These are phyloP conservation scores for Dinomys branickii DNA, from an alignment of 2,113 vertebrate genomes.

Conservation along the genomic window DNA sequence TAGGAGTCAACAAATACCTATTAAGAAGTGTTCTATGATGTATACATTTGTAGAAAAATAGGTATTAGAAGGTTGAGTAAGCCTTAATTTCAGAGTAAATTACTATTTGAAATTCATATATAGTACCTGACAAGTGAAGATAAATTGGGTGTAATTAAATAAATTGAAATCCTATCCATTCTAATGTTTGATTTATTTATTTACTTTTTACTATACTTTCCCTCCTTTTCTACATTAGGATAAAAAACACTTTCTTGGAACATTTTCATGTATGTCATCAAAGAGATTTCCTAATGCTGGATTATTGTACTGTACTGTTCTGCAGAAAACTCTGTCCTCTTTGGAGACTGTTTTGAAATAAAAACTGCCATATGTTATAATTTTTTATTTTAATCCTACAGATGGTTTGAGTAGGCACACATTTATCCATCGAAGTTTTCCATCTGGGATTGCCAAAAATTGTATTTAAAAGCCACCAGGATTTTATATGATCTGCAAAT, in stretches of 20 bases:
- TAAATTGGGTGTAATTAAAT: constrained; percentile 4
- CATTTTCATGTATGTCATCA: background rate
- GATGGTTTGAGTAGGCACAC: constrained; percentile 56
- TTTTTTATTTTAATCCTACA: background rate
- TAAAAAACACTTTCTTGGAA: constrained; percentile 6
- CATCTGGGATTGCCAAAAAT: background rate
- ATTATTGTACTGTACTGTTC: background rate
- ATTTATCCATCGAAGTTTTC: background rate
- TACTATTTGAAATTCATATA: constrained; percentile 39
- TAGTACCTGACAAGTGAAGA: background rate
- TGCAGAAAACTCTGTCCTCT: constrained; percentile 31
- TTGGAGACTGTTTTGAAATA: constrained; percentile 30
- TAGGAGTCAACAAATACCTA: constrained; percentile 12
- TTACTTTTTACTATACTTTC: background rate
- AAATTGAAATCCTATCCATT: background rate
- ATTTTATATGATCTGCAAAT: background rate
- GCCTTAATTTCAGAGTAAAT: background rate
- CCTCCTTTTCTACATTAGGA: background rate
- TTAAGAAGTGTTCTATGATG: constrained; percentile 36
- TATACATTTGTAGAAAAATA: background rate
- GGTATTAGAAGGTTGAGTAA: constrained; percentile 25
- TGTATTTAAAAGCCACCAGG: background rate
- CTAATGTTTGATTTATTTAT: background rate
- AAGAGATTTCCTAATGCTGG: background rate
- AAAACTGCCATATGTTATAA: background rate